Evolutionary conservation across 2,113 vertebrate species (phyloP).

Genomic region (Pangasianodon hypophthalmus): DNA sequence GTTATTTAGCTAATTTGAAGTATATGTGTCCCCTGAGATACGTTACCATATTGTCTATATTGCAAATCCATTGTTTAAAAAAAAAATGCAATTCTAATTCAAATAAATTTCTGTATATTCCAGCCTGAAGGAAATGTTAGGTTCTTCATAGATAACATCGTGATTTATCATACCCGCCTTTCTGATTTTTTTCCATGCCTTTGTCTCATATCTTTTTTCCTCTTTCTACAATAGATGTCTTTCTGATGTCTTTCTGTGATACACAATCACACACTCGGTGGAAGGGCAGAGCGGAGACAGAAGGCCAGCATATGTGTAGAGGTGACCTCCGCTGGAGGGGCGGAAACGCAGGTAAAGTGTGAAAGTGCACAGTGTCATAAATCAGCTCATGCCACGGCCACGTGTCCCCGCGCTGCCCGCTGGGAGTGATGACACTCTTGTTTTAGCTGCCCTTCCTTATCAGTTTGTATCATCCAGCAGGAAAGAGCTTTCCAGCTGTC

Average conservation of each 20-base stretch:
- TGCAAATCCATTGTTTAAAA: not conserved
- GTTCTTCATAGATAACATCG: not conserved
- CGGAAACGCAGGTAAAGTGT: conserved; percentile 48
- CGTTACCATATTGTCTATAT: not conserved
- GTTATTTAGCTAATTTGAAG: not conserved
- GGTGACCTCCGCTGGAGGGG: conserved; percentile 49
- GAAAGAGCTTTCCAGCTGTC: conserved; percentile 29
- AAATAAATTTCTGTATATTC: not conserved
- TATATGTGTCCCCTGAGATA: not conserved
- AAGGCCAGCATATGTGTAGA: conserved; percentile 54
- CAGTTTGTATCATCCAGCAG: not conserved
- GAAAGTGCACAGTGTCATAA: conserved; percentile 49
- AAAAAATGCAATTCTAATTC: not conserved
- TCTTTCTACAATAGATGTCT: conserved; percentile 11
- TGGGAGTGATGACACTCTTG: conserved; percentile 34
- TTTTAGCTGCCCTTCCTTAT: conserved; percentile 51
- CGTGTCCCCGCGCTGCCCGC: conserved; percentile 16
- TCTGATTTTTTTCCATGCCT: not conserved
- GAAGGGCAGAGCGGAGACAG: conserved; percentile 23
- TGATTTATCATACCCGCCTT: not conserved
- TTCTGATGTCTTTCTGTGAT: conserved; percentile 35
- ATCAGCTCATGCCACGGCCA: conserved; percentile 31
- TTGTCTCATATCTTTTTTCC: not conserved
- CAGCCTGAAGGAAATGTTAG: not conserved
- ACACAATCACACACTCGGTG: conserved; percentile 1